These are phyloP conservation scores for Folsomia manolachei DNA, from an alignment of 2,888 invertebrate genomes.

Conservation along the genomic window DNA sequence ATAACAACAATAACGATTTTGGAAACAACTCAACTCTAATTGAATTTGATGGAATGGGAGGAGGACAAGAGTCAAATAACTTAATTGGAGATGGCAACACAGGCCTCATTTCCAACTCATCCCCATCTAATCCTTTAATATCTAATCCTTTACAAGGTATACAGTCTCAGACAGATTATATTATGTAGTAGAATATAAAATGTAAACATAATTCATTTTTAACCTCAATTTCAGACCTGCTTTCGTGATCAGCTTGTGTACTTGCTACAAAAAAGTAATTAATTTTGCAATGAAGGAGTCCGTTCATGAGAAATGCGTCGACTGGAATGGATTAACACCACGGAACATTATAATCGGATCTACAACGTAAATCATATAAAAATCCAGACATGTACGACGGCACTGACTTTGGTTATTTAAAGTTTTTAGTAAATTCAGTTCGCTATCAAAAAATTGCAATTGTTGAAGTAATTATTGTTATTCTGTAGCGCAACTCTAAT, in stretches of 20 bases:
- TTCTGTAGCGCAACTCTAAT: conserved; percentile 1
- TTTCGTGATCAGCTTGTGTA: conserved; percentile 29
- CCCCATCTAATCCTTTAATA: conserved; percentile 34
- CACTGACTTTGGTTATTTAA: not conserved
- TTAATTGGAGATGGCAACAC: not conserved
- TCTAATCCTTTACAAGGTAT: conserved; percentile 39
- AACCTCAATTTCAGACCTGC: conserved; percentile 34
- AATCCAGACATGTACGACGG: not conserved
- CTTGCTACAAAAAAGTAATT: not conserved
- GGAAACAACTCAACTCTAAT: conserved; percentile 30
- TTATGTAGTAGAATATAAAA: no score
- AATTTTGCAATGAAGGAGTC: not conserved
- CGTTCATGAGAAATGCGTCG: not conserved
- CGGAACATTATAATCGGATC: not conserved
- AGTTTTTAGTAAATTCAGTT: not conserved
- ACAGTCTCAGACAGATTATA: not conserved
- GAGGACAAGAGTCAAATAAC: conserved; percentile 11
- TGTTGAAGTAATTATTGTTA: no score
- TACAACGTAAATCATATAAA: no score
- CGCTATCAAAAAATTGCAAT: not conserved
- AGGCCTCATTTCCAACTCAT: conserved; percentile 6
- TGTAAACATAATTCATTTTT: not conserved
- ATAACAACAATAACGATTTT: conserved; percentile 42
- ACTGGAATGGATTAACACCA: not conserved
- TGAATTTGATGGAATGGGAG: conserved; percentile 35